phyloP scores from a whole-genome alignment of 1,140 invertebrate genomes.

The Berghia stephanieae region DNA sequence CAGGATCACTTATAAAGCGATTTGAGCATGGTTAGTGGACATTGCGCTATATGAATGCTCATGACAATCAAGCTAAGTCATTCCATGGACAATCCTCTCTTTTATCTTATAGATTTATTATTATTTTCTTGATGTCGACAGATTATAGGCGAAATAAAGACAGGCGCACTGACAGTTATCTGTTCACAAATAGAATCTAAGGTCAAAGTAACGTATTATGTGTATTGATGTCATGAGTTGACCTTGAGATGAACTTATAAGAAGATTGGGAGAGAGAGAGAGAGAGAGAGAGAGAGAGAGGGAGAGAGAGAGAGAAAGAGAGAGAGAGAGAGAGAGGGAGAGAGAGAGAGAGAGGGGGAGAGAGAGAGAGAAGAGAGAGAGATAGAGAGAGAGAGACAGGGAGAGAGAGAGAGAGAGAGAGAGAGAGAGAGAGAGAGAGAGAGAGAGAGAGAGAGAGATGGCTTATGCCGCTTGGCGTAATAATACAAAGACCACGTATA shows the following conservation, averaged over 20 bases:
- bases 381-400: conserved; percentile 1
- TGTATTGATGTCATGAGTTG: no score
- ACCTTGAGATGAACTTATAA: background rate
- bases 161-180: no score
- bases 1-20: no score
- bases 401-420: conserved; percentile 11
- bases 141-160: no score
- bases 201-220: no score
- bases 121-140: no score
- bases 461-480: background rate
- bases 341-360: background rate
- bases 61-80: no score
- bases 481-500: background rate
- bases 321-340: conserved; percentile 1
- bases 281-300: conserved; percentile 9
- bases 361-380: background rate
- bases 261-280: background rate
- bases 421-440: conserved; percentile 26
- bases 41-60: no score
- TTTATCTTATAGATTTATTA: no score
- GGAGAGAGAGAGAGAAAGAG: conserved; percentile 17
- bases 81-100: no score
- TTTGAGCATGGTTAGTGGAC: no score
- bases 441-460: background rate
- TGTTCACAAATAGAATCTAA: no score